These are phyloP conservation scores for Troglohyphantes excavatus DNA, from an alignment of 2,888 invertebrate species.

Conservation along the genomic window DNA sequence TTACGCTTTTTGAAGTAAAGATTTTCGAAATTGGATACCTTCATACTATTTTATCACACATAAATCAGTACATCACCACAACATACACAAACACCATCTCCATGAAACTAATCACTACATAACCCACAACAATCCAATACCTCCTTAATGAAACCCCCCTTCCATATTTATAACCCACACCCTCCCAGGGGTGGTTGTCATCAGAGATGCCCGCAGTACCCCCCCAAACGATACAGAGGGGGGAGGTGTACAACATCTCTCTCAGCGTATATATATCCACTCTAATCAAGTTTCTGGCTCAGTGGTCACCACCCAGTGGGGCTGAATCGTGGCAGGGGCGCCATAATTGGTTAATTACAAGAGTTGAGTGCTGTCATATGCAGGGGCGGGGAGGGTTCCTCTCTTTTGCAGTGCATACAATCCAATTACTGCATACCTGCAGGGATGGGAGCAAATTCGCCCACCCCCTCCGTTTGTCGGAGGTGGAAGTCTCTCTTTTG, in stretches of 20 bases:
- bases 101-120: slow-evolving; percentile 3
- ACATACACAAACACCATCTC: background rate
- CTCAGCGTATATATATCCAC: slow-evolving; percentile 52
- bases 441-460: slow-evolving; percentile 39
- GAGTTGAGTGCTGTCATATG: slow-evolving; percentile 78
- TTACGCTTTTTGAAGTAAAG: no score
- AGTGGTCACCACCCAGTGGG: slow-evolving; percentile 56
- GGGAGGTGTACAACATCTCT: slow-evolving; percentile 21
- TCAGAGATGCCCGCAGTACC: background rate
- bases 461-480: background rate
- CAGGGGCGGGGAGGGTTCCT: slow-evolving; percentile 49
- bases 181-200: background rate
- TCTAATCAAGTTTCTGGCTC: slow-evolving; percentile 77
- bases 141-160: slow-evolving; percentile 30
- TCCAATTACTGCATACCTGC: slow-evolving; percentile 77
- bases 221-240: background rate
- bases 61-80: no score
- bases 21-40: no score
- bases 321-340: slow-evolving; percentile 67
- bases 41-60: no score
- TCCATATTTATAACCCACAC: slow-evolving; percentile 32
- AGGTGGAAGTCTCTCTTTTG: slow-evolving; percentile 19
- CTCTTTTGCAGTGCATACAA: slow-evolving; percentile 73
- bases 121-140: slow-evolving; percentile 11
- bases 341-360: slow-evolving; percentile 79